Conservation (phyloP, 2,113 vertebrate genomes). For the Boleophthalmus pectinirostris region DNA sequence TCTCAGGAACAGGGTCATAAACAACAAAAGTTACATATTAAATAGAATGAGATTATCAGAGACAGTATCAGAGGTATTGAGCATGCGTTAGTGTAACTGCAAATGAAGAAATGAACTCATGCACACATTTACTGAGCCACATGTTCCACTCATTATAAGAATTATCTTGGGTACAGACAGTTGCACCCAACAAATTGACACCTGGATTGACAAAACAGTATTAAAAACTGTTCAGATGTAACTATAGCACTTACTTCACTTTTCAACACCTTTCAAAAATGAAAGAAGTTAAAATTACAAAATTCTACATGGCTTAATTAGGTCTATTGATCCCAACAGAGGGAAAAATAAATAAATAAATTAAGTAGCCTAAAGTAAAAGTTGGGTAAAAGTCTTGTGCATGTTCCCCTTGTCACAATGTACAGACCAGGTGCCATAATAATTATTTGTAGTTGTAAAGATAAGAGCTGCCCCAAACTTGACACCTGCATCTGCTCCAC, state of each 20-base stretch:
- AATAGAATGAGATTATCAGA: too few relatives aligned
- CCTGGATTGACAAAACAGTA: neutral
- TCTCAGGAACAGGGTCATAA: too few relatives aligned
- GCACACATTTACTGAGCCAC: neutral
- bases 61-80: too few relatives aligned
- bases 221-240: neutral
- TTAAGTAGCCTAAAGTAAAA: too few relatives aligned
- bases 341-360: too few relatives aligned
- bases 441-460: neutral
- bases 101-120: constrained; percentile 39
- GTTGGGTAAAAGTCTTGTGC: too few relatives aligned
- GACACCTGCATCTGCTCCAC: neutral
- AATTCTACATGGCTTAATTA: too few relatives aligned
- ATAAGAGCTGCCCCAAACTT: neutral
- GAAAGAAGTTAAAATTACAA: neutral
- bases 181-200: neutral
- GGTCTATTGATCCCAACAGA: too few relatives aligned
- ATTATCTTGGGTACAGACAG: neutral
- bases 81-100: neutral
- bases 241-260: neutral
- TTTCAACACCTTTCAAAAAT: neutral
- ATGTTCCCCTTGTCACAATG: neutral
- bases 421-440: neutral
- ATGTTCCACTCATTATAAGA: constrained; percentile 2
- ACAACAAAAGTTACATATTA: neutral